These are phyloP conservation scores for Botia kubotai DNA, from an alignment of 2,797 vertebrate genomes.

Conservation along the genomic window DNA sequence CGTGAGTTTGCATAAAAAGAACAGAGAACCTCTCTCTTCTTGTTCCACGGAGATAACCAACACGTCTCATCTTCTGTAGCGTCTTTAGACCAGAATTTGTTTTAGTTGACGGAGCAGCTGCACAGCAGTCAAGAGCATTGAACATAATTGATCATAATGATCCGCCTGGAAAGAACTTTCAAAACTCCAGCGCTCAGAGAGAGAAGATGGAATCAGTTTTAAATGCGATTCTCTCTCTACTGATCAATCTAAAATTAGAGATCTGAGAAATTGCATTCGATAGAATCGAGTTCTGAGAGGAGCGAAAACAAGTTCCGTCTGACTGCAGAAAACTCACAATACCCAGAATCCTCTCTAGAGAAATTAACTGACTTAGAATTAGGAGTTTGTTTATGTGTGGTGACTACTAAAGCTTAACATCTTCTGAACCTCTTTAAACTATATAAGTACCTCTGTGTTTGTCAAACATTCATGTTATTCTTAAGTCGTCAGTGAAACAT, in stretches of 20 bases:
- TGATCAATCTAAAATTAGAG: constrained; percentile 58
- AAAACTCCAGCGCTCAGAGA: constrained; percentile 21
- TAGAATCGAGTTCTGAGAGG: constrained; percentile 46
- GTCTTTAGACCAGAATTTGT: neutral
- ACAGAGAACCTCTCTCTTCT: neutral
- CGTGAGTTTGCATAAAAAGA: neutral
- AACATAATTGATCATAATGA: neutral
- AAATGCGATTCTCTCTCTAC: constrained; percentile 51
- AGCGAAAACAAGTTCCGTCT: constrained; percentile 60
- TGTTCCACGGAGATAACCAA: neutral
- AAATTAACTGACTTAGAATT: constrained; percentile 44
- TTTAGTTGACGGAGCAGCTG: constrained; percentile 9
- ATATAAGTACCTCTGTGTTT: neutral
- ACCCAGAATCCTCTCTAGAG: constrained; percentile 21
- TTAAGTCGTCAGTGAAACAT: no score
- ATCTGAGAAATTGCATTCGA: constrained; percentile 52
- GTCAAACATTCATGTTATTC: no score
- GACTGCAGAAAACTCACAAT: constrained; percentile 55
- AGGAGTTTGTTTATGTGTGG: constrained; percentile 30
- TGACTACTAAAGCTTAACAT: constrained; percentile 42
- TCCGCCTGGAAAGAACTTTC: constrained; percentile 8
- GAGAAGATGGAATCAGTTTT: constrained; percentile 50
- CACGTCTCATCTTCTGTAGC: neutral
- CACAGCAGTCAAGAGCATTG: constrained; percentile 5
- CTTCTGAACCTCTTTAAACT: neutral